Conservation (phyloP, 2,888 invertebrate genomes). For the Linyphia triangularis region DNA sequence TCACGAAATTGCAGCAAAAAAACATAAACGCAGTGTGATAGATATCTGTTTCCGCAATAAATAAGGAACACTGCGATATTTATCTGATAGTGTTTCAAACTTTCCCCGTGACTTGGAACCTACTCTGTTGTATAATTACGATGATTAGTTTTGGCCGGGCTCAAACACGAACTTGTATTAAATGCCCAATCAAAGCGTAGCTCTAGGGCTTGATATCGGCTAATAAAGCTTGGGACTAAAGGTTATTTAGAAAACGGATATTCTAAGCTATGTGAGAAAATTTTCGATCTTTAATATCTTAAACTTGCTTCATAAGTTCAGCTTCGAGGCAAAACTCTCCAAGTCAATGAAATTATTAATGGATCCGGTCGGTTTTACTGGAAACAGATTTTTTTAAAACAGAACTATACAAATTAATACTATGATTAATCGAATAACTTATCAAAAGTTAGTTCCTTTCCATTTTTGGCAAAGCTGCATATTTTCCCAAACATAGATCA, state of each 20-base stretch:
- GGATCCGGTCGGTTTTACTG: too few relatives aligned
- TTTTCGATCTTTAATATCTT: too few relatives aligned
- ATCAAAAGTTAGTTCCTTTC: background rate
- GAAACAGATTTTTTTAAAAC: too few relatives aligned
- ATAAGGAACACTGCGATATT: conserved; percentile 14
- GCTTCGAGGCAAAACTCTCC: too few relatives aligned
- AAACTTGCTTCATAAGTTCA: too few relatives aligned
- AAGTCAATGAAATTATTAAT: too few relatives aligned
- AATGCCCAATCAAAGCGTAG: conserved; percentile 31
- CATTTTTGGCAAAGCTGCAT: background rate
- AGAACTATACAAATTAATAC: background rate
- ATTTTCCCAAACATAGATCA: background rate
- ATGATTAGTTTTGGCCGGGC: conserved; percentile 22
- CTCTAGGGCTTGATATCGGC: background rate
- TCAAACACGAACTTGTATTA: conserved; percentile 29
- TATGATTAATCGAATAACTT: background rate
- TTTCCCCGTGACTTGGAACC: background rate
- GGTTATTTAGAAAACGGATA: conserved; percentile 13
- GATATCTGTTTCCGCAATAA: conserved; percentile 35
- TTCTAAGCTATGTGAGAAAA: background rate
- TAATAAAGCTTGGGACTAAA: background rate
- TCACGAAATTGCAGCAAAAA: conserved; percentile 31
- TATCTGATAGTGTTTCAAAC: conserved; percentile 19
- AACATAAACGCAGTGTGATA: conserved; percentile 11
- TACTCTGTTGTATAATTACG: conserved; percentile 23